Percentiles rank a stretch among this genome's conserved stretches.
phyloP scores from a whole-genome alignment of 2,113 vertebrate species.

The Carassius auratus region DNA sequence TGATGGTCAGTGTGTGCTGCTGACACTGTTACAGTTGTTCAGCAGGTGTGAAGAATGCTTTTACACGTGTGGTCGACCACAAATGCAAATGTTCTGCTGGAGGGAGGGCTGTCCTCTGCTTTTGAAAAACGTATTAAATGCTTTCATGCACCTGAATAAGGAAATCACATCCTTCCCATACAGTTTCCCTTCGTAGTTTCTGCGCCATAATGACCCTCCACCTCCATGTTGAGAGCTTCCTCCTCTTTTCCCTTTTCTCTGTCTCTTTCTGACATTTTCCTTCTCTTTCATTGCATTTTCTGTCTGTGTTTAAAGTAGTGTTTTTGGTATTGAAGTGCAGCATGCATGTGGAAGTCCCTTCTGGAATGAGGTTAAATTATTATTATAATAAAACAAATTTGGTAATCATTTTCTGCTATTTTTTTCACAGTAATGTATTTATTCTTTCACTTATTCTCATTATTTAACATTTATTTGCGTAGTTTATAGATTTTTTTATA shows the following conservation, averaged over 20 bases:
- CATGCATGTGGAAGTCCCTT: too few species aligned
- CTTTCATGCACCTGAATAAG: slow-evolving; percentile 4
- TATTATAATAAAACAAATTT: too few species aligned
- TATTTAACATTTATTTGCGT: neutral
- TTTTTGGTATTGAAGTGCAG: neutral
- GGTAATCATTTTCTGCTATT: too few species aligned
- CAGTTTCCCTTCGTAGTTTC: neutral
- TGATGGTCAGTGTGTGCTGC: neutral
- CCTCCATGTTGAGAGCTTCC: neutral
- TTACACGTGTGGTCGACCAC: neutral
- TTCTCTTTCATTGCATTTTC: neutral
- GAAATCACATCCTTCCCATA: neutral
- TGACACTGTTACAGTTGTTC: neutral
- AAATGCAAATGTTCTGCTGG: neutral
- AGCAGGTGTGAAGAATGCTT: neutral
- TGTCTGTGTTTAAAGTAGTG: neutral
- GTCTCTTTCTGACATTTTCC: too few species aligned
- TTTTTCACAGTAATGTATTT: neutral
- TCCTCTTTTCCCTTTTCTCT: neutral
- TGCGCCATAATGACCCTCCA: neutral
- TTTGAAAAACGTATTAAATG: neutral
- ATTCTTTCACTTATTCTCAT: neutral
- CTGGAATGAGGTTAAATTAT: neutral
- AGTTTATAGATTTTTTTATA: neutral
- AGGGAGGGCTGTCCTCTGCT: neutral